A percentile compares a stretch with the other conserved stretches of the same genome.
Evolutionary conservation across 2,113 vertebrate species (phyloP).

Genomic region (Halichoerus grypus): DNA sequence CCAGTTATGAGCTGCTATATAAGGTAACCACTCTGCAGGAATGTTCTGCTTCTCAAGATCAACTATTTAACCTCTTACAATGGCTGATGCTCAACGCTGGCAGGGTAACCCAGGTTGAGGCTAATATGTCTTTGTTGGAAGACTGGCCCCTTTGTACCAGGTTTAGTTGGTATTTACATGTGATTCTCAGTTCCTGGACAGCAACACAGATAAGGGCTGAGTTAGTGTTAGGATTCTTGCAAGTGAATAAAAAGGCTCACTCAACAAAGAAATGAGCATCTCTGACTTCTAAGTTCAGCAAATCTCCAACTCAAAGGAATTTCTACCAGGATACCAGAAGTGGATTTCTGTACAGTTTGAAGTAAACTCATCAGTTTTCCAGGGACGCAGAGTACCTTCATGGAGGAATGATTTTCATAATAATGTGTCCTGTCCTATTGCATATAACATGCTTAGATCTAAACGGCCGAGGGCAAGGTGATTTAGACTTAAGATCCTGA

Average conservation of each 20-base stretch:
- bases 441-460: neutral
- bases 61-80: neutral
- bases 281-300: neutral
- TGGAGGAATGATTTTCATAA: neutral
- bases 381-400: neutral
- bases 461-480: neutral
- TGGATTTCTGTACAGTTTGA: neutral
- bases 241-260: neutral
- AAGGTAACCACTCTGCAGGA: neutral
- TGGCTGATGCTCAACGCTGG: neutral
- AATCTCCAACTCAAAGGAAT: neutral
- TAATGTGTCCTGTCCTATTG: neutral
- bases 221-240: neutral
- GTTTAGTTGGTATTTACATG: neutral
- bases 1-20: neutral
- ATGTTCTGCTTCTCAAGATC: neutral
- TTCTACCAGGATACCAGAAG: neutral
- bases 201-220: conserved; percentile 29
- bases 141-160: neutral
- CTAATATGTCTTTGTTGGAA: neutral
- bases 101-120: neutral
- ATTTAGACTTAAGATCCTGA: neutral
- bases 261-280: conserved; percentile 19
- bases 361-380: conserved; percentile 32
- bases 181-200: conserved; percentile 19